Percentiles rank a stretch among this genome's conserved stretches.
Evolutionary conservation across 2,888 invertebrate species (phyloP).

Genomic region (Cryptocheilus praepositus): DNA sequence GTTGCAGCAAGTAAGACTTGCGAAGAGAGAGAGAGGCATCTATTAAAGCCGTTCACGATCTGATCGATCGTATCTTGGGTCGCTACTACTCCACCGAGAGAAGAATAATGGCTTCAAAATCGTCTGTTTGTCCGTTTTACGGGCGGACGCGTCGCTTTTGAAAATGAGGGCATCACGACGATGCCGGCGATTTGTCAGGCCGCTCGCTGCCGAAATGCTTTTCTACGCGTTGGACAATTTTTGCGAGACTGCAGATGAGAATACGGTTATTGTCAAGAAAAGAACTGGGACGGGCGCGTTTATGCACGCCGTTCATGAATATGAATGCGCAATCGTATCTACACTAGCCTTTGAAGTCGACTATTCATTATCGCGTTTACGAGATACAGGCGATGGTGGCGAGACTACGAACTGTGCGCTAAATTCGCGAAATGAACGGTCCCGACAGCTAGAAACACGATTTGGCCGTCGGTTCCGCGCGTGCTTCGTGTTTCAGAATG

Average conservation of each 20-base stretch:
- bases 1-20: constrained; percentile 36
- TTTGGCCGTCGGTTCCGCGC: too few relatives aligned
- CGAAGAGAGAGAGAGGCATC: constrained; percentile 27
- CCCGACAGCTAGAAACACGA: not conserved
- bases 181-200: too few relatives aligned
- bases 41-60: not conserved
- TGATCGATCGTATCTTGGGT: too few relatives aligned
- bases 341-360: constrained; percentile 30
- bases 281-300: constrained; percentile 26
- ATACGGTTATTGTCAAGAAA: constrained; percentile 3
- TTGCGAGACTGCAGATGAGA: not conserved
- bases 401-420: not conserved
- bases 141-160: too few relatives aligned
- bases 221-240: too few relatives aligned
- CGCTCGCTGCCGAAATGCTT: too few relatives aligned
- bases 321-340: constrained; percentile 41
- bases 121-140: too few relatives aligned
- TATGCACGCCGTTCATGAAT: constrained; percentile 30
- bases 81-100: not conserved
- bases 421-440: constrained; percentile 12
- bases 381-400: constrained; percentile 23
- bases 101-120: not conserved
- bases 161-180: too few relatives aligned
- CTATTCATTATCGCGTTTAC: constrained; percentile 37
- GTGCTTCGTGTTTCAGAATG: too few relatives aligned